These are phyloP conservation scores for Drosophila stalkeri DNA, from an alignment of 2,888 invertebrate genomes.

Conservation along the genomic window DNA sequence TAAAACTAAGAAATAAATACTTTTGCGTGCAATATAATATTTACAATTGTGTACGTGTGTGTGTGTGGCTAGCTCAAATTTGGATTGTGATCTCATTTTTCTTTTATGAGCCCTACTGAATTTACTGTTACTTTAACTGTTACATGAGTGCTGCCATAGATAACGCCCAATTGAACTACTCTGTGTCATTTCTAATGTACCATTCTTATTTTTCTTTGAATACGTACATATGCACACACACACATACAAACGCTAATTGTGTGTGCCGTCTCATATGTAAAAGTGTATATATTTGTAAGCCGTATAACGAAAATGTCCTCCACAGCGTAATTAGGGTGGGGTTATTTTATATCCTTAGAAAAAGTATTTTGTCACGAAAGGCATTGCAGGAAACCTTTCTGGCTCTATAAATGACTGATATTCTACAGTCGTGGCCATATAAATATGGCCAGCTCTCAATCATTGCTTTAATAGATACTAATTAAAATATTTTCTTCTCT, in stretches of 20 bases:
- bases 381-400: background rate
- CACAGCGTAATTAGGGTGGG: background rate
- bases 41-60: constrained; percentile 7
- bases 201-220: constrained; percentile 1
- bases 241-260: background rate
- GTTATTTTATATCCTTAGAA: background rate
- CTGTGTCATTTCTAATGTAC: background rate
- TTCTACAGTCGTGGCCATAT: constrained; percentile 5
- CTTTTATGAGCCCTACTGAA: constrained; percentile 10
- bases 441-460: background rate
- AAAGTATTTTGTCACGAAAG: background rate
- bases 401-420: background rate
- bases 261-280: background rate
- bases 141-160: constrained; percentile 1
- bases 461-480: background rate
- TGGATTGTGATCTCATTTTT: constrained; percentile 19
- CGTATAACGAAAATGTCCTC: constrained; percentile 3
- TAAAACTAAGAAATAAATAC: constrained; percentile 24
- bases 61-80: constrained; percentile 15
- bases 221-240: background rate
- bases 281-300: background rate
- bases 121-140: constrained; percentile 15
- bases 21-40: constrained; percentile 15
- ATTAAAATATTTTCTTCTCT: constrained; percentile 17
- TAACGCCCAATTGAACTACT: constrained; percentile 14